phyloP scores from a whole-genome alignment of 1,140 invertebrate species.

The Micrasema longulum region DNA sequence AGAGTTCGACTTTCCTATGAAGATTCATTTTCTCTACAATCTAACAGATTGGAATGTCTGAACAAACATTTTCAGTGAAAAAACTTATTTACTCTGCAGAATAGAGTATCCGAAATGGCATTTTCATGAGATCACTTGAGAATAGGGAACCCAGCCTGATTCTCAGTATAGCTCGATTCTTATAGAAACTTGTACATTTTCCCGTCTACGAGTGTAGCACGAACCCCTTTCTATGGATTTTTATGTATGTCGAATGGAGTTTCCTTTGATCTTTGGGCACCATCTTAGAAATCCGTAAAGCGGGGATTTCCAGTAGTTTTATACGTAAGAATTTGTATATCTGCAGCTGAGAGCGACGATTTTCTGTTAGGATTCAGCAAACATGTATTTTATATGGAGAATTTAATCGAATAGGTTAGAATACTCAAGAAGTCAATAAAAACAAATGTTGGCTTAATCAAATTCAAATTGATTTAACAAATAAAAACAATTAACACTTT shows the following conservation, averaged over 20 bases:
- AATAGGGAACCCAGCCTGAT: slow-evolving; percentile 11
- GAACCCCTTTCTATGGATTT: slow-evolving; percentile 20
- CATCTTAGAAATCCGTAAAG: slow-evolving; percentile 43
- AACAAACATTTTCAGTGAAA: slow-evolving; percentile 26
- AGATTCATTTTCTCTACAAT: slow-evolving; percentile 30
- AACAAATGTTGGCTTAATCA: no score
- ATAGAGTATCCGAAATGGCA: slow-evolving; percentile 30
- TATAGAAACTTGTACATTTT: no score
- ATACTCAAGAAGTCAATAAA: no score
- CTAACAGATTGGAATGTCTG: slow-evolving; percentile 36
- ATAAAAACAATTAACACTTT: no score
- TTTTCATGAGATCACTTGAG: slow-evolving; percentile 29
- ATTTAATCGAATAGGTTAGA: slow-evolving; percentile 14
- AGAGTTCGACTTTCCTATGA: background rate
- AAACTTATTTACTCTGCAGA: slow-evolving; percentile 41
- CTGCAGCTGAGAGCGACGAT: slow-evolving; percentile 14
- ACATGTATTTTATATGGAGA: slow-evolving; percentile 32
- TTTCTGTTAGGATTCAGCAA: slow-evolving; percentile 8
- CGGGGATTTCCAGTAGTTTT: slow-evolving; percentile 34
- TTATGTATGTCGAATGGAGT: slow-evolving; percentile 33
- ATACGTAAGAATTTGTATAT: slow-evolving; percentile 16
- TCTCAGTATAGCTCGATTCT: no score
- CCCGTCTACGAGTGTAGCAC: background rate
- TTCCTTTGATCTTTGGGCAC: slow-evolving; percentile 50
- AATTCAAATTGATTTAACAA: no score